phyloP scores from a whole-genome alignment of 1,140 invertebrate species.

The Oncopodura yosiiana region DNA sequence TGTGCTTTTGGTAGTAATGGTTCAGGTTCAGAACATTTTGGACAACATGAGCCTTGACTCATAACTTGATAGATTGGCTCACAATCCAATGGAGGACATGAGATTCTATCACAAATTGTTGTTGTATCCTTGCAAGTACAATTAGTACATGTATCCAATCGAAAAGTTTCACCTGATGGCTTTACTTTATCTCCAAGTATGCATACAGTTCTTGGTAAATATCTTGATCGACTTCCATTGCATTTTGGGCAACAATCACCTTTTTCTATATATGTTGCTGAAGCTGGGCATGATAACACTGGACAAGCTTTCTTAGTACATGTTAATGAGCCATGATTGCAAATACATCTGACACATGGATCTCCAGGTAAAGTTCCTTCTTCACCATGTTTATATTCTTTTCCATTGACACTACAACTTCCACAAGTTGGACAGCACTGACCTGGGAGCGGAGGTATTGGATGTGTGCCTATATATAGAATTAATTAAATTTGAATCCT shows the following conservation, averaged over 20 bases:
- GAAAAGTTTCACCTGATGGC: constrained; percentile 47
- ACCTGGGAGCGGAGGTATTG: constrained; percentile 55
- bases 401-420: constrained; percentile 65
- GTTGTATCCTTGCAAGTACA: constrained; percentile 65
- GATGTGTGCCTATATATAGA: too few relatives aligned
- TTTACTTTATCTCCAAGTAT: constrained; percentile 58
- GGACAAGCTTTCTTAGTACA: constrained; percentile 77
- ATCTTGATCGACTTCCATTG: constrained; percentile 42
- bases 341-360: constrained; percentile 76
- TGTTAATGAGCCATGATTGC: constrained; percentile 59
- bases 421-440: constrained; percentile 75
- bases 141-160: constrained; percentile 66
- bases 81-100: constrained; percentile 74
- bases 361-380: constrained; percentile 67
- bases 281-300: constrained; percentile 61
- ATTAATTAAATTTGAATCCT: too few relatives aligned
- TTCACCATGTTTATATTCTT: constrained; percentile 55
- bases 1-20: constrained; percentile 17
- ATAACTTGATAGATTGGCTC: constrained; percentile 56
- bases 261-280: constrained; percentile 52
- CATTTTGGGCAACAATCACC: constrained; percentile 79
- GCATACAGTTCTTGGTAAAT: constrained; percentile 43
- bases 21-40: constrained; percentile 40
- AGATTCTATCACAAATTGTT: constrained; percentile 60
- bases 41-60: constrained; percentile 61